phyloP scores from a whole-genome alignment of 2,113 vertebrate species.

The Dicaeum eximium region DNA sequence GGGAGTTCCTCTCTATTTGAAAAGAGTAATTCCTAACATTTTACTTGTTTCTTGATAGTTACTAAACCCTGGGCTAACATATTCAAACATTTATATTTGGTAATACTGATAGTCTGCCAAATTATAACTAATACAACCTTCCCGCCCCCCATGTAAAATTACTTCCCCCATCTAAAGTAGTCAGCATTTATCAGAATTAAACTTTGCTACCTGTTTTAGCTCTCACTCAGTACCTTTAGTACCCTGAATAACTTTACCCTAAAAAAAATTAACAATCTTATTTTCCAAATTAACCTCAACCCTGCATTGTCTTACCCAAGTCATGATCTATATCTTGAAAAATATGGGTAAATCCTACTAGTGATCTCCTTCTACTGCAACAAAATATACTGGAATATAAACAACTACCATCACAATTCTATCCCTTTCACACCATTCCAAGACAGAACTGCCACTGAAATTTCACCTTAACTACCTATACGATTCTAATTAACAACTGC shows the following conservation, averaged over 20 bases:
- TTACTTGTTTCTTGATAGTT: neutral
- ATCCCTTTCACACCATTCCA: neutral
- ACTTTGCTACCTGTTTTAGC: neutral
- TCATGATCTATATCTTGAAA: neutral
- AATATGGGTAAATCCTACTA: neutral
- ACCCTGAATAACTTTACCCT: neutral
- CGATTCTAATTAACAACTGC: neutral
- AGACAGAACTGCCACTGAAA: neutral
- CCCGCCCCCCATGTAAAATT: too few relatives aligned
- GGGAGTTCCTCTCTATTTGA: neutral
- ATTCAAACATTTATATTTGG: neutral
- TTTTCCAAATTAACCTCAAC: neutral
- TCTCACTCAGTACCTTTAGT: neutral
- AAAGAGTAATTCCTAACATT: neutral
- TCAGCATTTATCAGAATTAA: neutral
- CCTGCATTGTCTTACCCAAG: neutral
- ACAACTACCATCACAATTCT: neutral
- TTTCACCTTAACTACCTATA: neutral
- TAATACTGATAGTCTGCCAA: neutral
- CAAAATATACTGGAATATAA: neutral
- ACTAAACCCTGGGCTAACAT: neutral
- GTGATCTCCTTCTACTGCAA: neutral
- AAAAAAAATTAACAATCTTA: neutral
- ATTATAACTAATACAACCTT: neutral
- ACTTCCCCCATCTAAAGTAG: neutral